These are phyloP conservation scores for Ctenodactylus gundi DNA, from an alignment of 2,113 vertebrate species.

Conservation along the genomic window DNA sequence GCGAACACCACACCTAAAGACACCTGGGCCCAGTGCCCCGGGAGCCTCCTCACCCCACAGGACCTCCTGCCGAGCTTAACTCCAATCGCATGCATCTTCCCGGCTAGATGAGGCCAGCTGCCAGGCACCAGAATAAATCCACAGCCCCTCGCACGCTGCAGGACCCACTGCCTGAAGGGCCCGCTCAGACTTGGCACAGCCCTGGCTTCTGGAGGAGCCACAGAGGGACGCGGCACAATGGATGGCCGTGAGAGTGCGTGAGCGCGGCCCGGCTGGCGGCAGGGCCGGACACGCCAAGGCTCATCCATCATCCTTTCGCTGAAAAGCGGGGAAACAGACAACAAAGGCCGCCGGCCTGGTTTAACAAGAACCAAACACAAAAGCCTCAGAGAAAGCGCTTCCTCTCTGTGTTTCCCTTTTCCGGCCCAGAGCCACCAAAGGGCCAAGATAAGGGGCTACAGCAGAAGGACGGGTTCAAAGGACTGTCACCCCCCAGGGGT, in stretches of 20 bases:
- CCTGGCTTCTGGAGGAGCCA: accelerated
- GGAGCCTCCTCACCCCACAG: neutral
- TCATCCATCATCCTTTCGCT: slow-evolving; percentile 3
- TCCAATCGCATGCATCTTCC: slow-evolving; percentile 66
- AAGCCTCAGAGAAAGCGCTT: slow-evolving; percentile 77
- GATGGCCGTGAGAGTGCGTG: neutral
- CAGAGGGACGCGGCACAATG: neutral
- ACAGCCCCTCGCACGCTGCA: neutral
- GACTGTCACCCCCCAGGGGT: neutral
- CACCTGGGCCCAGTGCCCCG: neutral
- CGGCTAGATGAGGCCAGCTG: slow-evolving; percentile 65
- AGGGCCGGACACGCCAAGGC: neutral
- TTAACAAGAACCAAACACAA: slow-evolving; percentile 62
- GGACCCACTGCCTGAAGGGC: neutral
- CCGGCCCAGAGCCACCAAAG: slow-evolving; percentile 63
- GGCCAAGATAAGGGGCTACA: slow-evolving; percentile 75
- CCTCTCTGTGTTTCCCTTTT: slow-evolving; percentile 81
- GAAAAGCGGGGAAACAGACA: slow-evolving; percentile 72
- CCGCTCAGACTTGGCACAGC: accelerated
- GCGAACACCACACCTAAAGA: neutral
- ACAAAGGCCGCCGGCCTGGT: neutral
- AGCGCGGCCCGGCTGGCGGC: neutral
- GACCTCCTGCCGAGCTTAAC: slow-evolving; percentile 57
- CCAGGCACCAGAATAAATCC: slow-evolving; percentile 12
- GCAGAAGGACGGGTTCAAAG: slow-evolving; percentile 57